Base-by-base conservation (phyloP, 2,888 invertebrate genomes). In the Scrobipalpa costella region DNA sequence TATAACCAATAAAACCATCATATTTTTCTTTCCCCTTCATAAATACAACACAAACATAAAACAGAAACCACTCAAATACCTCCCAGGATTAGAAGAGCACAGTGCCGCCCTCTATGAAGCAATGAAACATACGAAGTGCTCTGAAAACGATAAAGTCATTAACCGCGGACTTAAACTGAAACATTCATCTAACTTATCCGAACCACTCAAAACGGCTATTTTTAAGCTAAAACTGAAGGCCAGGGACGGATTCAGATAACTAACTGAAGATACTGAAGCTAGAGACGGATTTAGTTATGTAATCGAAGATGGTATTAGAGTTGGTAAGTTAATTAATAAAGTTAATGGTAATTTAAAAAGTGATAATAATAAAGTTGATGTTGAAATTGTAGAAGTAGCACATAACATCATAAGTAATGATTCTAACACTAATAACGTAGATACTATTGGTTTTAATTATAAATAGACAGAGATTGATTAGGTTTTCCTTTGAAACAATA, bases 191-290 rank as follows among this genome's bases (percentile, higher is more conserved):
- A 85, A 86, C 86, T 88, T 88, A 89, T 88, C 88, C 84, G 65
- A 71, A 69, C 72, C 88, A 89, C 89, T 89, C 88, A 87, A 88
- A 90, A 88, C 73, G 73, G 88, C 89, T 90, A 90, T 89, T 89
- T 89, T 88, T 88, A 87, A 86, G 83, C 81, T 73, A 85, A 88
- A 88, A 81, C 79, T 76, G 73, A 68, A 61, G 5, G 27, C 50
- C 61, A 61, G 61, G 17, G 50, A 50, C 36, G 50, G 21, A 61
- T 19, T 61, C n/a, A 19, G 61, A n/a, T 7, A 21, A n/a, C 6
- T 9, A 17, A 21, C 36, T 11, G 13, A 47, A 38, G 13, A 33
- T 15, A 27, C 27, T 27, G 27, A 34, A 15, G 44, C 15, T n/a
- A 6, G 44, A n/a, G 44, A 6, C n/a, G 44, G 44, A 44, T 44